Conservation (phyloP, 2,888 invertebrate species). For the Nysson spinosus region DNA sequence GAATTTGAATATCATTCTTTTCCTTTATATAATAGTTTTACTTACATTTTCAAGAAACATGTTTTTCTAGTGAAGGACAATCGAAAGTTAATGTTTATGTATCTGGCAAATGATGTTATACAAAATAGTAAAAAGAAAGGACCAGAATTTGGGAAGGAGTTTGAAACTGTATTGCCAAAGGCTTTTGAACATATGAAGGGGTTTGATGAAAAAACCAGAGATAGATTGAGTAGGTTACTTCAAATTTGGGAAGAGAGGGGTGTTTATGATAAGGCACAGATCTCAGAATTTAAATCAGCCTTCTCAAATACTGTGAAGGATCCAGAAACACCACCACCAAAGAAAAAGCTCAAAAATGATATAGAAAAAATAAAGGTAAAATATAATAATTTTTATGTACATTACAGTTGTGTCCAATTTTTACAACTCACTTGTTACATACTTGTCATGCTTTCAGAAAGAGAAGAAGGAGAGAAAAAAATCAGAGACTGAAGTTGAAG, state of each 20-base stretch:
- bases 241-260: slow-evolving; percentile 95
- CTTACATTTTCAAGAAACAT: slow-evolving; percentile 5
- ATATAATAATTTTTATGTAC: neutral
- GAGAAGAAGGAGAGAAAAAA: slow-evolving; percentile 79
- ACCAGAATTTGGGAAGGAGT: slow-evolving; percentile 95
- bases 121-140: slow-evolving; percentile 99
- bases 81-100: slow-evolving; percentile 95
- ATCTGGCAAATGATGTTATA: slow-evolving; percentile 99
- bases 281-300: slow-evolving; percentile 87
- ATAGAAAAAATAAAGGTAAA: slow-evolving; percentile 66
- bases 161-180: slow-evolving; percentile 87
- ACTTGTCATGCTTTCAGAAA: slow-evolving; percentile 50
- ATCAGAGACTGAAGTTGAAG: slow-evolving; percentile 80
- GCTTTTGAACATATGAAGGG: slow-evolving; percentile 91
- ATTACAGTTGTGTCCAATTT: no score
- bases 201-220: slow-evolving; percentile 89
- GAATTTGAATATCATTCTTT: neutral
- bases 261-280: slow-evolving; percentile 89
- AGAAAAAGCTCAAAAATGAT: slow-evolving; percentile 77
- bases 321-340: slow-evolving; percentile 76
- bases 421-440: no score
- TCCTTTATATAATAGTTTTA: neutral
- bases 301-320: slow-evolving; percentile 71
- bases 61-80: slow-evolving; percentile 86
- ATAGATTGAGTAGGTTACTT: slow-evolving; percentile 88